Percentiles rank a stretch among this genome's conserved stretches.
Conservation (phyloP, 2,888 invertebrate species). For the Drosophila suboccidentalis region DNA sequence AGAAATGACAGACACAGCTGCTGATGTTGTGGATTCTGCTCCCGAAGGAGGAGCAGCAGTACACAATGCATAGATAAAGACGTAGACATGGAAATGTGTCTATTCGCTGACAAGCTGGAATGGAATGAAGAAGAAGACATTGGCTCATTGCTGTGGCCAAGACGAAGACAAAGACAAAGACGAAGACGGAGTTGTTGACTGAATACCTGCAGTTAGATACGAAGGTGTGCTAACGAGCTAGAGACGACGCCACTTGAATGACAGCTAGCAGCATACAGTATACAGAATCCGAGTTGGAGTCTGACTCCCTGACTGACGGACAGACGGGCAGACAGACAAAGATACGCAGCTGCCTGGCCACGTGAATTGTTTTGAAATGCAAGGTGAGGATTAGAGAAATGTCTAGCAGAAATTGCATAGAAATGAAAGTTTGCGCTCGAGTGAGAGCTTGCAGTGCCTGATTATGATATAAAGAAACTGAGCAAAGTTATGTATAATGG, state of each 20-base stretch:
- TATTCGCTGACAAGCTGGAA: constrained; percentile 53
- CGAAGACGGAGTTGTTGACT: constrained; percentile 14
- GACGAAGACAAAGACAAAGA: constrained; percentile 16
- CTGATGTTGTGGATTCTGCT: constrained; percentile 11
- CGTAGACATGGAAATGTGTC: constrained; percentile 46
- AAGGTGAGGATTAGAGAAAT: constrained; percentile 77
- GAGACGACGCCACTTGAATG: constrained; percentile 75
- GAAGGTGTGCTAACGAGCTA: constrained; percentile 73
- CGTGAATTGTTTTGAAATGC: constrained; percentile 75
- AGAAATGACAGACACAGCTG: constrained; percentile 73
- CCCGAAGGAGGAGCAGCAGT: constrained; percentile 17
- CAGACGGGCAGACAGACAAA: constrained; percentile 17
- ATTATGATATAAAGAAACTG: constrained; percentile 11
- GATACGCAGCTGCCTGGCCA: constrained; percentile 56
- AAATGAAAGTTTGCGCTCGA: constrained; percentile 62
- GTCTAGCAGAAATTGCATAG: constrained; percentile 61
- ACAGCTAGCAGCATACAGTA: constrained; percentile 64
- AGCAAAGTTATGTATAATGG: constrained; percentile 9
- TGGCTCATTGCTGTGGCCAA: constrained; percentile 38
- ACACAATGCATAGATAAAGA: constrained; percentile 40
- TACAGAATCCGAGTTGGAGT: constrained; percentile 32
- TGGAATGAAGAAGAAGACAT: constrained; percentile 45
- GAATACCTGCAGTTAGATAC: background rate
- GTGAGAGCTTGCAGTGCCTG: constrained; percentile 16
- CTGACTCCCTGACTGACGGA: constrained; percentile 12